Conservation (phyloP, 23 tunicate species). For the Corella eumyota region DNA sequence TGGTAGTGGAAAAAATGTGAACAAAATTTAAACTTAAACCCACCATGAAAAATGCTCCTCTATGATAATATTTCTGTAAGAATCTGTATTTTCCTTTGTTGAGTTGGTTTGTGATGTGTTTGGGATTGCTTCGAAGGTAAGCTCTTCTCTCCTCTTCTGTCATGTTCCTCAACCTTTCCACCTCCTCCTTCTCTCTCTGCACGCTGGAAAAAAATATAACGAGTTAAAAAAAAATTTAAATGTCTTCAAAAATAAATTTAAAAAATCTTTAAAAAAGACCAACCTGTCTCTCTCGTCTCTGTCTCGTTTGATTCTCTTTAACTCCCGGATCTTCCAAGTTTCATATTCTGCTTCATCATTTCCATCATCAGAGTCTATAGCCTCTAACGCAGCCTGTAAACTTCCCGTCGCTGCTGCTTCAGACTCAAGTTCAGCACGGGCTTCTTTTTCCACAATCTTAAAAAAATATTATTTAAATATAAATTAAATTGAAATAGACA, state of each 20-base stretch:
- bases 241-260: not conserved
- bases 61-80: slow-evolving; percentile 94
- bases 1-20: not conserved
- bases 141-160: slow-evolving; percentile 86
- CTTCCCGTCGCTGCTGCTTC: slow-evolving; percentile 39
- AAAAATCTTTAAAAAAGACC: no score
- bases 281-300: slow-evolving; percentile 89
- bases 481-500: not conserved
- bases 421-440: slow-evolving; percentile 71
- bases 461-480: slow-evolving; percentile 3
- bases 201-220: slow-evolving; percentile 9
- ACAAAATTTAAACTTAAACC: not conserved
- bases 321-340: slow-evolving; percentile 96
- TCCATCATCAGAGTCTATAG: slow-evolving; percentile 86
- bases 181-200: slow-evolving; percentile 75
- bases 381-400: slow-evolving; percentile 46
- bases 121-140: slow-evolving; percentile 57
- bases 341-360: slow-evolving; percentile 98
- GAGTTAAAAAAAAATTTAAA: not conserved
- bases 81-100: slow-evolving; percentile 94
- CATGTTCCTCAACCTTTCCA: slow-evolving; percentile 60
- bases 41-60: slow-evolving; percentile 97
- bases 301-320: slow-evolving; percentile 95
- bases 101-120: slow-evolving; percentile 58
- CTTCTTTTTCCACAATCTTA: slow-evolving; percentile 73